Evolutionary conservation across 2,888 invertebrate genomes (phyloP), one percentile per base, ranked within the genome.

Genomic region (Lasioglossum morio): DNA sequence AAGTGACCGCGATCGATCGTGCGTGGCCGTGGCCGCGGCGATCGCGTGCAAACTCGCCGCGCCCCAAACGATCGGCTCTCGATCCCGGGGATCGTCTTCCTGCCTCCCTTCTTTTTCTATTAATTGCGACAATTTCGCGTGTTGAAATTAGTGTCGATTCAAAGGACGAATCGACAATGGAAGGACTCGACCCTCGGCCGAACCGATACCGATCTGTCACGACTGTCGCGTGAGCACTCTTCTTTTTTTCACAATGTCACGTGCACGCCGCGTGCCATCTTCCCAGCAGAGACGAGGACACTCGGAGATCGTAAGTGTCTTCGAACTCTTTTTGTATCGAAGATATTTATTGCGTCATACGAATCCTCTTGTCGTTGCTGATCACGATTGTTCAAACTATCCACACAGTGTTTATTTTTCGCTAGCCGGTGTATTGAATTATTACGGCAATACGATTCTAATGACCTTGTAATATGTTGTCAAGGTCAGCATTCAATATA

Each of bases 1-100:
- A 84, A 77, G 77, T 73, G 81, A 80, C 78, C 78, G 43, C 79
- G 83, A 90, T 87, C 87, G 88, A 90, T 89, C 90, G 83, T 84
- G 79, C 79, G 60, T 72, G 63, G 72, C 70, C 53, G 5, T 53
- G 34, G 34, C 10, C 34, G 43, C 30, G 66, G 77, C n/a, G 60
- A 77, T 84, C 76, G 66, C 60, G 75, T 83, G 66, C 66, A 53
- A 37, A 81, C 16, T 16, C 16, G 46, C 19, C 46, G 16, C 4
- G 30, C 23, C 30, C 10, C 69, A 70, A 77, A 77, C 43, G 46
- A 66, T 46, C 77, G 23, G 43, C 23, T 40, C 23, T 16, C 23
- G 34, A 43, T n/a, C 69, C 23, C 10, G 43, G 27, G 4, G 30
- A 63, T 63, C 63, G 16, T 63, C 16, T 63, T 16, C n/a, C 19